Conservation (phyloP, 2,888 invertebrate genomes). For the Ecliptopera silaceata region DNA sequence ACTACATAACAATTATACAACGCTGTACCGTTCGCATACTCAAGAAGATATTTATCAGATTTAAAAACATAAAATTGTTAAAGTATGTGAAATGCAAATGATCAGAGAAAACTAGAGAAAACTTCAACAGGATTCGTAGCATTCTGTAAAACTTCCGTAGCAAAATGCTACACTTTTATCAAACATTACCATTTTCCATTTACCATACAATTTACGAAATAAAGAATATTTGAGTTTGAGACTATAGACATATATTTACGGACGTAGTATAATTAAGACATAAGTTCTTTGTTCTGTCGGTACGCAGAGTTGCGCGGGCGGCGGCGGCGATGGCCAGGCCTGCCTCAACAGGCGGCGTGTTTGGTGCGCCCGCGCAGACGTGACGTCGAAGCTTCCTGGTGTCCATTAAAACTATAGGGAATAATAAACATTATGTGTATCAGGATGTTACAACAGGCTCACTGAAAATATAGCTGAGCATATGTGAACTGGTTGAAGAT, state of each 20-base stretch:
- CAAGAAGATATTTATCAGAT: neutral
- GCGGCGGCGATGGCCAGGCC: conserved; percentile 61
- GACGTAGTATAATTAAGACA: too few species aligned
- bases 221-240: too few species aligned
- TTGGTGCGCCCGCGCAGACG: conserved; percentile 53
- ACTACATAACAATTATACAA: conserved; percentile 58
- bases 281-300: conserved; percentile 53
- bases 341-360: conserved; percentile 77
- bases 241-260: too few species aligned
- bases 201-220: too few species aligned
- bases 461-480: neutral
- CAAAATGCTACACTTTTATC: too few species aligned
- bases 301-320: conserved; percentile 55
- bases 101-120: neutral
- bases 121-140: conserved; percentile 4
- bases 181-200: too few species aligned
- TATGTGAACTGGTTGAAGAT: neutral
- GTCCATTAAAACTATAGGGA: conserved; percentile 36
- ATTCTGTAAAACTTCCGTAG: neutral
- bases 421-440: conserved; percentile 34
- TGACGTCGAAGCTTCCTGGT: conserved; percentile 53
- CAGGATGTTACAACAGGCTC: conserved; percentile 14
- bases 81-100: too few species aligned
- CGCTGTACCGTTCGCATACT: conserved; percentile 46
- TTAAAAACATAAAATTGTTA: too few species aligned